Evolutionary conservation across 2,797 vertebrate species (phyloP).

Genomic region (Molossus molossus): DNA sequence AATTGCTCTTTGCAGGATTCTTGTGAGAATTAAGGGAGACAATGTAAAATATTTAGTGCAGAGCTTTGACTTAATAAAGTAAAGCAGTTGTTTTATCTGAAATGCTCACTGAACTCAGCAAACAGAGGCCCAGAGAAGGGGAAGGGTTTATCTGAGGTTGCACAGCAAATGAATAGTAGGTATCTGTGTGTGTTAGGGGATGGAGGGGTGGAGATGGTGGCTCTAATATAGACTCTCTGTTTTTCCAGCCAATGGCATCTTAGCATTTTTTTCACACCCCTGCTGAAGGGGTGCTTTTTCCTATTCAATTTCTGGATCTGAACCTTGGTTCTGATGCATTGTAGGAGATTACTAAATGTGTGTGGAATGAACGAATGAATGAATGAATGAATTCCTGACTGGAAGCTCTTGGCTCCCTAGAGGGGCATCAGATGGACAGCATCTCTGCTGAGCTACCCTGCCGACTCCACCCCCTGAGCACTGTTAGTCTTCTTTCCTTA

Average conservation of each 20-base stretch:
- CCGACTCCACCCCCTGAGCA: too few species aligned
- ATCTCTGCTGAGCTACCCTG: not conserved
- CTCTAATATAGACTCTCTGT: not conserved
- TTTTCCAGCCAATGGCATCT: not conserved
- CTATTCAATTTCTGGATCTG: not conserved
- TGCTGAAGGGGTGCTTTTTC: not conserved
- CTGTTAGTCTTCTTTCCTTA: not conserved
- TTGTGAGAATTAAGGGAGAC: not conserved
- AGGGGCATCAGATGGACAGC: rapidly evolving
- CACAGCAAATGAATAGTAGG: not conserved
- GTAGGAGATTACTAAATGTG: too few species aligned
- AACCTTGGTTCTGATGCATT: not conserved
- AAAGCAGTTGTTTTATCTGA: not conserved
- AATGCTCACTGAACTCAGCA: not conserved
- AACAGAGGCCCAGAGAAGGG: not conserved
- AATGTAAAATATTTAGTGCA: not conserved
- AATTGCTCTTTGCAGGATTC: not conserved
- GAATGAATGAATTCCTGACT: not conserved
- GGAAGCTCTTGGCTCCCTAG: not conserved
- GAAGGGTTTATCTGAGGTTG: not conserved
- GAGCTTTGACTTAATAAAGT: not conserved
- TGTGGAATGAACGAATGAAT: not conserved
- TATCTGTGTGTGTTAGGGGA: not conserved
- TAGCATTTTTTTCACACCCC: not conserved
- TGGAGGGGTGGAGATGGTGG: not conserved